Evolutionary conservation across 2,888 invertebrate species (phyloP).

Genomic region (Temnothorax unifasciatus): DNA sequence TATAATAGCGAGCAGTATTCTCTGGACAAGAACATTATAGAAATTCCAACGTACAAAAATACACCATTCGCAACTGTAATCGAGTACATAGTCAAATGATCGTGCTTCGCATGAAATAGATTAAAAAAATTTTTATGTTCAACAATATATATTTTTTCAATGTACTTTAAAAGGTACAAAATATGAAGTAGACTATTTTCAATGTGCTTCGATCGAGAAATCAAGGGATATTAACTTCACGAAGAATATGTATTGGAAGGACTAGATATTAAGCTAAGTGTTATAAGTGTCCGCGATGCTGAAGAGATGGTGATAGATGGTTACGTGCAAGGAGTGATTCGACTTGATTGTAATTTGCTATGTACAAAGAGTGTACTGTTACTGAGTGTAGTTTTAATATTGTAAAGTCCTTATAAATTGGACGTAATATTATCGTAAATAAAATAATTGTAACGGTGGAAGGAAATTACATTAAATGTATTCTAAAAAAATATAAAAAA

Average conservation of each 20-base stretch:
- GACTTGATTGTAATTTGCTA: slow-evolving; percentile 38
- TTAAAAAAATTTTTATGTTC: not conserved
- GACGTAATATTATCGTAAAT: not conserved
- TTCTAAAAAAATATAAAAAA: not conserved
- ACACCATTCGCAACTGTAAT: slow-evolving; percentile 36
- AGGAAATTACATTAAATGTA: not conserved
- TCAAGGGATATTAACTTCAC: not conserved
- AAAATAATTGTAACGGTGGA: not conserved
- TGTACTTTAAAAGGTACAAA: not conserved
- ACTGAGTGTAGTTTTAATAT: slow-evolving; percentile 11
- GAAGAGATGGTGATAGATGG: slow-evolving; percentile 1
- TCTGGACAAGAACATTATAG: not conserved
- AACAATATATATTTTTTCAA: not conserved
- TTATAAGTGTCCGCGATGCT: not conserved
- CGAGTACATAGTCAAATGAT: slow-evolving; percentile 38
- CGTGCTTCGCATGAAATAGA: slow-evolving; percentile 26
- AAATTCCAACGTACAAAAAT: slow-evolving; percentile 31
- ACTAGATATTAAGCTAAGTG: slow-evolving; percentile 46
- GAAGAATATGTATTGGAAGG: slow-evolving; percentile 6
- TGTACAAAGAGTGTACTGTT: slow-evolving; percentile 45
- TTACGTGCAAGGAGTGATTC: slow-evolving; percentile 23
- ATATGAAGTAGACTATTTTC: not conserved
- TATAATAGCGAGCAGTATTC: slow-evolving; percentile 31
- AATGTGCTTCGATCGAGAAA: slow-evolving; percentile 4
- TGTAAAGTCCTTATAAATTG: slow-evolving; percentile 14